Evolutionary conservation across 1,140 invertebrate genomes (phyloP).

Genomic region (Streblospio benedicti): DNA sequence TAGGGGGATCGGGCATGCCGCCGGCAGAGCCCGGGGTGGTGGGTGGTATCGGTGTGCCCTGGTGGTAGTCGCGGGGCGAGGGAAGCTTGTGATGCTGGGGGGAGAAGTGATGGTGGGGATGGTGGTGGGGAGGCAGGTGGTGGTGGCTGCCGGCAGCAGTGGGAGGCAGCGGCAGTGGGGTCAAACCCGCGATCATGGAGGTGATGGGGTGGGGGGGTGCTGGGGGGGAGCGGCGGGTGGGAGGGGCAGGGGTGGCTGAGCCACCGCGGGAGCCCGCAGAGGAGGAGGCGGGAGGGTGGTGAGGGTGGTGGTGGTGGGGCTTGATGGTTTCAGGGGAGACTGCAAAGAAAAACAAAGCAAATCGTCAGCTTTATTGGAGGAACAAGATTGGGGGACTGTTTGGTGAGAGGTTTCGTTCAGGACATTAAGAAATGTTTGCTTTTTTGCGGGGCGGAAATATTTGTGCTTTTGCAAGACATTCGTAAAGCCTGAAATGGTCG

Average conservation of each 20-base stretch:
- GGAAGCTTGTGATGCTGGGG: not conserved
- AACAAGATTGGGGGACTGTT: too few species aligned
- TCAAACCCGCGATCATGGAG: not conserved
- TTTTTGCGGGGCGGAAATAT: too few species aligned
- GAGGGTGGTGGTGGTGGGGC: not conserved
- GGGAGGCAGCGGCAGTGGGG: not conserved
- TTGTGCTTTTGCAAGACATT: too few species aligned
- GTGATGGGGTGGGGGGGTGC: slow-evolving; percentile 8
- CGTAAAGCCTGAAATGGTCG: too few species aligned
- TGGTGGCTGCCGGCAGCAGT: slow-evolving; percentile 14
- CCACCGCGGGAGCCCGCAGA: not conserved
- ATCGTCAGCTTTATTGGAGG: too few species aligned
- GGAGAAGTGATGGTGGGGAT: slow-evolving; percentile 13
- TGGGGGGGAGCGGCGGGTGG: slow-evolving; percentile 18
- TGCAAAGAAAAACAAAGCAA: slow-evolving; percentile 7
- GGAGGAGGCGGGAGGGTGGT: not conserved
- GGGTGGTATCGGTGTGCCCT: not conserved
- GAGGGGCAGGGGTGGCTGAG: slow-evolving; percentile 15
- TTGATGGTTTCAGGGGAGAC: not conserved
- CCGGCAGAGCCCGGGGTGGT: not conserved
- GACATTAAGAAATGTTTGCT: too few species aligned
- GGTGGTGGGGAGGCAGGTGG: slow-evolving; percentile 12
- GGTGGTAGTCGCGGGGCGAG: not conserved
- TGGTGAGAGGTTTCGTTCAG: too few species aligned
- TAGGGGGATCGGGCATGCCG: slow-evolving; percentile 7